Evolutionary conservation across 2,888 invertebrate genomes (phyloP), one percentile per base, ranked within the genome.

Genomic region (Cryptosula pallasiana): DNA sequence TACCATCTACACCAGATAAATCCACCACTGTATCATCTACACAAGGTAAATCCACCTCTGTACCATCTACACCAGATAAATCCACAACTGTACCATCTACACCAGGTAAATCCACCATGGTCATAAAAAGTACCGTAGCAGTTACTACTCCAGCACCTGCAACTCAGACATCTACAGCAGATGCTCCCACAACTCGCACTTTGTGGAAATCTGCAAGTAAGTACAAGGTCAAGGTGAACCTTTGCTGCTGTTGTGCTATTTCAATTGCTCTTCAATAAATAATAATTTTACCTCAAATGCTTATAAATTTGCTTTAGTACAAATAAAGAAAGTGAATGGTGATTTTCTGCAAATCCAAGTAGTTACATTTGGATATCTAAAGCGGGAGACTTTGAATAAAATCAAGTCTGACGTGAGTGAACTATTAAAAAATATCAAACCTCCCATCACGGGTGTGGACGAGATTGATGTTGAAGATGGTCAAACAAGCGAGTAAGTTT

Each of bases 181-280:
- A 9, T 45, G 45, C 45, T 13, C 45, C 45, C 9, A 45, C 45
- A 20, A 45, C 45, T 45, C 9, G 20, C 9, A 5, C 45, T 45
- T 5, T 16, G 23, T 57, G 57, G 57, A 57, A 57, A 57, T 57
- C 57, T 16, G 57, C 57, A 16, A 57, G 57, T 57, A 57, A 57
- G 57, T 23, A 13, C 20, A 45, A n/a, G n/a, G n/a, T n/a, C n/a
- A n/a, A n/a, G n/a, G n/a, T n/a, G n/a, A n/a, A n/a, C n/a, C n/a
- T n/a, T n/a, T n/a, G n/a, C n/a, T n/a, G n/a, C n/a, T n/a, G n/a
- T n/a, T n/a, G n/a, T n/a, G n/a, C n/a, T n/a, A n/a, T n/a, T n/a
- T n/a, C n/a, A n/a, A n/a, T n/a, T n/a, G n/a, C n/a, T n/a, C n/a
- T n/a, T n/a, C n/a, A n/a, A n/a, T n/a, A n/a, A n/a, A n/a, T n/a